Conservation (phyloP, 2,888 invertebrate genomes). For the Harpalus rufipes region DNA sequence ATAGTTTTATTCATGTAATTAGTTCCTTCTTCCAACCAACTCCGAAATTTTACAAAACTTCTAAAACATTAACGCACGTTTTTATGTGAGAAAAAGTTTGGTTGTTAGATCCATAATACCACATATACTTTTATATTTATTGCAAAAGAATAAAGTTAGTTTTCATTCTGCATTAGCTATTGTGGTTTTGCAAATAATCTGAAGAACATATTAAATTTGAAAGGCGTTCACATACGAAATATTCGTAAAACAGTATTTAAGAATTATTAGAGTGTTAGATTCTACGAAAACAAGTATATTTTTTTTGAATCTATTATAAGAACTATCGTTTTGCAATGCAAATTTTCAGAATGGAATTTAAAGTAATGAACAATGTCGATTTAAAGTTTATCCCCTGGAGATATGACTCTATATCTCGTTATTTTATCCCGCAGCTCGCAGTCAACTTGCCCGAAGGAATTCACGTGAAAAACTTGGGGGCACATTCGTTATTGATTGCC, state of each 20-base stretch:
- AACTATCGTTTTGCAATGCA: background rate
- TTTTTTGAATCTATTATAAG: background rate
- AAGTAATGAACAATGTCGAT: conserved; percentile 33
- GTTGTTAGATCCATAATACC: too few species aligned
- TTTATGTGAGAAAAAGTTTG: too few species aligned
- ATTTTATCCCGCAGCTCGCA: conserved; percentile 29
- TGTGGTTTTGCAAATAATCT: background rate
- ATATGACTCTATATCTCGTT: conserved; percentile 16
- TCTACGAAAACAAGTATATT: background rate
- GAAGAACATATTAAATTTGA: background rate
- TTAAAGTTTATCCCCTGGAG: conserved; percentile 11
- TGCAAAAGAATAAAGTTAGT: too few species aligned
- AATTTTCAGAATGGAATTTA: conserved; percentile 2
- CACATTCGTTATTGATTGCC: conserved; percentile 43
- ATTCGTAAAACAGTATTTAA: background rate
- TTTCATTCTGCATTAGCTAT: too few species aligned
- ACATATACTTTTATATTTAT: too few species aligned
- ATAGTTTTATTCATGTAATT: too few species aligned
- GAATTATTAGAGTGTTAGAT: background rate
- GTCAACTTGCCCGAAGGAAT: conserved; percentile 24
- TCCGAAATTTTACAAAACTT: too few species aligned
- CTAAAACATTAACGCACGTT: too few species aligned
- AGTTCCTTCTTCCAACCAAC: too few species aligned
- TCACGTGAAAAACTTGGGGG: conserved; percentile 48
- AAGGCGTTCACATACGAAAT: background rate